phyloP scores from a whole-genome alignment of 2,888 invertebrate genomes.

The Drosophila limbata region DNA sequence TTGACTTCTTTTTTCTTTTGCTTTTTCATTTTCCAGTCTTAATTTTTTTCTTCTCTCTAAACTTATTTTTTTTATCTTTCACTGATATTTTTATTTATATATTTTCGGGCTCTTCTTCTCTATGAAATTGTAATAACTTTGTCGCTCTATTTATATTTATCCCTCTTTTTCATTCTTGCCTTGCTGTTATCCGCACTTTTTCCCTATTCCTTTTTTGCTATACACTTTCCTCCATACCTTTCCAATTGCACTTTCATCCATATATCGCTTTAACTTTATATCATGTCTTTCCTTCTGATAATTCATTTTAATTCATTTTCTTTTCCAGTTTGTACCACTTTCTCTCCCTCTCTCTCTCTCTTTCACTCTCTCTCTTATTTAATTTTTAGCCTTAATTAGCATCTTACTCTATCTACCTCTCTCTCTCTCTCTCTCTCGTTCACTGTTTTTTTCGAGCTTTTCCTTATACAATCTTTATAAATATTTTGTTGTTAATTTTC shows the following conservation, averaged over 20 bases:
- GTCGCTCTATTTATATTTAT: neutral
- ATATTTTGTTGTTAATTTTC: conserved; percentile 37
- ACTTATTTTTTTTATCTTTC: no score
- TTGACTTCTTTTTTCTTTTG: neutral
- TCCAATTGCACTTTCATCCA: neutral
- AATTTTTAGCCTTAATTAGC: neutral
- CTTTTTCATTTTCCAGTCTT: neutral
- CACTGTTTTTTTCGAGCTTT: neutral
- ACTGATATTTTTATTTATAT: no score
- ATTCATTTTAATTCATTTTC: neutral
- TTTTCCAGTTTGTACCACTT: neutral
- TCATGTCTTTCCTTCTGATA: neutral
- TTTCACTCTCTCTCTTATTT: neutral
- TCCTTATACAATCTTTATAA: conserved; percentile 10
- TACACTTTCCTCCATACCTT: neutral
- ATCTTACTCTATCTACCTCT: neutral
- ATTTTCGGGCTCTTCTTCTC: no score
- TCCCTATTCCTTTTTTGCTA: neutral
- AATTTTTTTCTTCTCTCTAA: neutral
- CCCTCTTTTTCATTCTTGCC: neutral
- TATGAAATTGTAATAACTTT: no score
- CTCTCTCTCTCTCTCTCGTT: neutral
- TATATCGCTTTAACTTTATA: neutral
- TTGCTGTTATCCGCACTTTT: neutral
- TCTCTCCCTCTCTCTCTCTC: no score